Percentiles rank a stretch among this genome's conserved stretches.
Conservation (phyloP, 2,797 vertebrate genomes). For the Oryzias dopingdopingensis region DNA sequence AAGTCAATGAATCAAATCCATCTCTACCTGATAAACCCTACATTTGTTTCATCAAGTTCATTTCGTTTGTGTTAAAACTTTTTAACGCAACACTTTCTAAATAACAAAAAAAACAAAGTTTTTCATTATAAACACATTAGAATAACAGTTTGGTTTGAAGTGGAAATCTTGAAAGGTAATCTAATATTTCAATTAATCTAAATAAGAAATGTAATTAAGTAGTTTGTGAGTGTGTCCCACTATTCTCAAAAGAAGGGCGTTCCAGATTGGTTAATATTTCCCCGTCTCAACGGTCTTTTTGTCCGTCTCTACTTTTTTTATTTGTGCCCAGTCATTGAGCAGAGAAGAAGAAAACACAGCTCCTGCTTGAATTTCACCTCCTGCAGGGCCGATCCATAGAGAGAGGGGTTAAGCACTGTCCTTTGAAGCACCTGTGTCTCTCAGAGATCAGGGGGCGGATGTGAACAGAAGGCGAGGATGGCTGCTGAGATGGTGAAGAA, state of each 20-base stretch:
- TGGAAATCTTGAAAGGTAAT: too few species aligned
- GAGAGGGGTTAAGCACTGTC: conserved; percentile 47
- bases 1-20: too few species aligned
- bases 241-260: conserved; percentile 23
- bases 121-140: too few species aligned
- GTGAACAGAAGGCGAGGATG: conserved; percentile 37
- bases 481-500: conserved; percentile 46
- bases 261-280: conserved; percentile 49
- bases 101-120: too few species aligned
- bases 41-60: too few species aligned
- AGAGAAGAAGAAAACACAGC: conserved; percentile 17
- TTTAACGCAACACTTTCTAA: too few species aligned
- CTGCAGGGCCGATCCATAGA: conserved; percentile 13
- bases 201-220: too few species aligned
- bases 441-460: conserved; percentile 38
- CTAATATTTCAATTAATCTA: too few species aligned
- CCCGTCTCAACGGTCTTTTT: conserved; percentile 22
- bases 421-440: conserved; percentile 46
- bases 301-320: conserved; percentile 38
- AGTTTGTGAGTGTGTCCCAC: too few species aligned
- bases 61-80: too few species aligned
- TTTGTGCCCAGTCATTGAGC: conserved; percentile 36
- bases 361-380: conserved; percentile 18
- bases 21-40: too few species aligned
- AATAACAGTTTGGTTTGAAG: too few species aligned